These are phyloP conservation scores for Ceyx margarethae DNA, from an alignment of 2,113 vertebrate genomes.

Conservation along the genomic window DNA sequence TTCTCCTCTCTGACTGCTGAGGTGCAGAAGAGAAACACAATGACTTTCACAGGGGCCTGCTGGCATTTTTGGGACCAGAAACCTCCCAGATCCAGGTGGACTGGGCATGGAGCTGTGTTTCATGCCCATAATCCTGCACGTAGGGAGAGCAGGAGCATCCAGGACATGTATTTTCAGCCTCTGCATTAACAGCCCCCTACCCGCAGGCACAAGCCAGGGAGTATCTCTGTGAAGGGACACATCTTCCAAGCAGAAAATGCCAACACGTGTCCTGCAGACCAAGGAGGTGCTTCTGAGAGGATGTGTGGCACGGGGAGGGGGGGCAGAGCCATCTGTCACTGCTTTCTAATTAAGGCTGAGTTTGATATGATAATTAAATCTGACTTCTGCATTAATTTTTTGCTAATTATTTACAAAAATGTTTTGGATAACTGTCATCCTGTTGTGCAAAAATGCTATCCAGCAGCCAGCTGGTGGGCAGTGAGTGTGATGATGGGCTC, in stretches of 20 bases:
- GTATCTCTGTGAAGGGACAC: neutral
- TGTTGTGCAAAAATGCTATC: neutral
- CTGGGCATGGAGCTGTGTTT: fast-evolving
- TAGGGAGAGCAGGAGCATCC: neutral
- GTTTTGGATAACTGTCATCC: neutral
- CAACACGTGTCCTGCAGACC: neutral
- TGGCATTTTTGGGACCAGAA: neutral
- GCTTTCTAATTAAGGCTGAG: neutral
- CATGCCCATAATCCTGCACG: neutral
- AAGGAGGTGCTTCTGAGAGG: neutral
- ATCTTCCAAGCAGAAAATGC: neutral
- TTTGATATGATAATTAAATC: conserved; percentile 15
- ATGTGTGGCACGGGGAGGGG: fast-evolving
- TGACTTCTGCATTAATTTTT: conserved; percentile 14
- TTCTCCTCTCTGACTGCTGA: neutral
- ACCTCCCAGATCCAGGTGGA: neutral
- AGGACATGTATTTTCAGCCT: neutral
- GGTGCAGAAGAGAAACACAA: neutral
- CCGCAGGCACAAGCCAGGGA: fast-evolving
- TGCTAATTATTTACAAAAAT: conserved; percentile 15
- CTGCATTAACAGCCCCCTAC: neutral
- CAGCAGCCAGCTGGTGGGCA: neutral
- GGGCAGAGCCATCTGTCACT: neutral
- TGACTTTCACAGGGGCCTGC: neutral
- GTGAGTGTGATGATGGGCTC: neutral